These are phyloP conservation scores for Anoplius nigerrimus DNA, from an alignment of 2,888 invertebrate genomes.

Conservation along the genomic window DNA sequence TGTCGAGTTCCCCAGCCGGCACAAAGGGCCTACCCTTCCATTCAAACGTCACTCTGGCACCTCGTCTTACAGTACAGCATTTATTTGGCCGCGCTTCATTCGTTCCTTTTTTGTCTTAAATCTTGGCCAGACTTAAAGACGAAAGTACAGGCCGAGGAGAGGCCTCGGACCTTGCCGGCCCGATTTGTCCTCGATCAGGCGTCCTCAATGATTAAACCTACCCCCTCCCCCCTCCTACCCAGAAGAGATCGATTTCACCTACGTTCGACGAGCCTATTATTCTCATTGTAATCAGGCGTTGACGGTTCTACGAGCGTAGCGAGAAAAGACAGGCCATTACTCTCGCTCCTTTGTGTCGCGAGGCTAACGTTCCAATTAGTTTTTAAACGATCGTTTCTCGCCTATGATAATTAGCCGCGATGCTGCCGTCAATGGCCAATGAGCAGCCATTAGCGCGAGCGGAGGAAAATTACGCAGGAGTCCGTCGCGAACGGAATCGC, in stretches of 20 bases:
- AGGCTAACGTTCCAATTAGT: no score
- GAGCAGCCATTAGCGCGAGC: not conserved
- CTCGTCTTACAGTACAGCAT: conserved; percentile 67
- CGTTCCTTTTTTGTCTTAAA: conserved; percentile 64
- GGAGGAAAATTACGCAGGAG: not conserved
- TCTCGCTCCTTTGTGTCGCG: no score
- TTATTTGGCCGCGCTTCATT: conserved; percentile 61
- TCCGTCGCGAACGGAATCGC: no score
- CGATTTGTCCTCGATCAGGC: not conserved
- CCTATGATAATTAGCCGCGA: not conserved
- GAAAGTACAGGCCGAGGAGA: conserved; percentile 52
- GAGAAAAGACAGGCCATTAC: no score
- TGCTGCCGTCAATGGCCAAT: not conserved
- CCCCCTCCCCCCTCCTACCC: no score
- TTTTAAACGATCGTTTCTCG: not conserved
- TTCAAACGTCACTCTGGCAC: conserved; percentile 75
- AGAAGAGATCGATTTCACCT: conserved; percentile 1
- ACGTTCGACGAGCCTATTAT: not conserved
- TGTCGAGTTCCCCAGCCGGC: conserved; percentile 69
- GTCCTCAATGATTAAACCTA: not conserved
- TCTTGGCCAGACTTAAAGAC: conserved; percentile 64
- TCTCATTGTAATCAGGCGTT: no score
- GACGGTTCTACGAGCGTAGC: no score
- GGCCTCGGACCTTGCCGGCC: conserved; percentile 3
- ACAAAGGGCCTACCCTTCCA: conserved; percentile 69